These are phyloP conservation scores for Zele albiditarsus DNA, from an alignment of 2,888 invertebrate genomes.

Conservation along the genomic window DNA sequence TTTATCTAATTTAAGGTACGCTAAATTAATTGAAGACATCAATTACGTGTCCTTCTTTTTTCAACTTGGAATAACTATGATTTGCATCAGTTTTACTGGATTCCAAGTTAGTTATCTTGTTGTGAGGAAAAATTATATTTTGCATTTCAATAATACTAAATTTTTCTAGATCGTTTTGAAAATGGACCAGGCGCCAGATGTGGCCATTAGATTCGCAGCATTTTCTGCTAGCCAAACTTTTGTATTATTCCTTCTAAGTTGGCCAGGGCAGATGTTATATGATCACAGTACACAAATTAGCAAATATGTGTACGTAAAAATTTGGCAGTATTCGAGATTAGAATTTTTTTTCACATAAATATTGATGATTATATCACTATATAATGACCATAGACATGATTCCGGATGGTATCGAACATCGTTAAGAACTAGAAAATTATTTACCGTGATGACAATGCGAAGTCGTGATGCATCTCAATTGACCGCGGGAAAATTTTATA, in stretches of 20 bases:
- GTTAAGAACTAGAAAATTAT: slow-evolving; percentile 43
- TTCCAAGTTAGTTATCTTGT: slow-evolving; percentile 53
- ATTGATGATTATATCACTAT: neutral
- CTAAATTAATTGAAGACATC: slow-evolving; percentile 49
- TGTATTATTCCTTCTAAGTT: slow-evolving; percentile 46
- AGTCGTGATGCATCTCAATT: slow-evolving; percentile 45
- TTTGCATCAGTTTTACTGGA: slow-evolving; percentile 58
- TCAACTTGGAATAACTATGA: slow-evolving; percentile 58
- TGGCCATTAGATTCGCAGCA: slow-evolving; percentile 43
- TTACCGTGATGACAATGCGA: slow-evolving; percentile 47
- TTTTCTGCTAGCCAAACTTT: slow-evolving; percentile 41
- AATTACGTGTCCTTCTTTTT: slow-evolving; percentile 56
- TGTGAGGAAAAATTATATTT: neutral
- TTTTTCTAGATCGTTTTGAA: slow-evolving; percentile 45
- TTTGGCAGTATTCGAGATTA: neutral
- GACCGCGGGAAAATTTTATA: slow-evolving; percentile 50
- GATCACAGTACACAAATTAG: slow-evolving; percentile 45
- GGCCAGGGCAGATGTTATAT: slow-evolving; percentile 45
- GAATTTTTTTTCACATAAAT: neutral
- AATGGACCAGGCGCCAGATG: slow-evolving; percentile 38
- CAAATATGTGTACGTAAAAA: slow-evolving; percentile 43
- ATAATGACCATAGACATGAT: slow-evolving; percentile 38
- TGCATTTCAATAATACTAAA: neutral
- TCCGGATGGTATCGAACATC: slow-evolving; percentile 49
- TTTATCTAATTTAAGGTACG: slow-evolving; percentile 50